Conservation (phyloP, 2,113 vertebrate genomes). For the Hypanus sabinus region DNA sequence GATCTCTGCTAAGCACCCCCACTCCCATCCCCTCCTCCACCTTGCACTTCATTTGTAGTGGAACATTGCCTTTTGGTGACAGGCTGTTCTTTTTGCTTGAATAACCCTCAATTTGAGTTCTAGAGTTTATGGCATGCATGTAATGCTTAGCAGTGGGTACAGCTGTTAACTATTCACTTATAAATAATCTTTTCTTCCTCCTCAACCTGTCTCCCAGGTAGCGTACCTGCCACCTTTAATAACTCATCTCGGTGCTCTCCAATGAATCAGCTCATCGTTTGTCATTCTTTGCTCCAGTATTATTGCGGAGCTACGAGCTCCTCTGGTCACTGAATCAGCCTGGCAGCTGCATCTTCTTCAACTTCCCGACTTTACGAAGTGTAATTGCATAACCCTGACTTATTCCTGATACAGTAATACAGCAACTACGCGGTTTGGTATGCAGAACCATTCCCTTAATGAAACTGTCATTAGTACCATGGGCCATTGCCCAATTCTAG, state of each 20-base stretch:
- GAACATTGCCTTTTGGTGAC: conserved; percentile 65
- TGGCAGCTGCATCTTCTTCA: conserved; percentile 46
- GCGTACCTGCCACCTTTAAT: conserved; percentile 78
- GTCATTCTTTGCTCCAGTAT: conserved; percentile 60
- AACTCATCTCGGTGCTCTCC: conserved; percentile 61
- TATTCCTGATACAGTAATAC: conserved; percentile 26
- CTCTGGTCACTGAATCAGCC: conserved; percentile 51
- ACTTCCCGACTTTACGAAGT: conserved; percentile 39
- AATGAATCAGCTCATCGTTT: conserved; percentile 62
- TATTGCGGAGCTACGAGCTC: conserved; percentile 49
- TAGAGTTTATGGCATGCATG: conserved; percentile 72
- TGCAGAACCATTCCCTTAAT: background rate
- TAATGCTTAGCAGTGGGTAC: conserved; percentile 75
- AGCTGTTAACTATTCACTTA: conserved; percentile 76
- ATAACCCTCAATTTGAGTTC: conserved; percentile 71
- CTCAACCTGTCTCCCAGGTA: conserved; percentile 77
- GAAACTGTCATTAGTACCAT: background rate
- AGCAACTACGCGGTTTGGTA: conserved; percentile 11
- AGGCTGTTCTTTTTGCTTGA: conserved; percentile 74
- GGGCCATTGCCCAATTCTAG: background rate
- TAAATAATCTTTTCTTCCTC: conserved; percentile 70
- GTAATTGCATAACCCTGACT: conserved; percentile 30
- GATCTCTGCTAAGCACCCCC: conserved; percentile 38
- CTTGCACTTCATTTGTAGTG: conserved; percentile 61
- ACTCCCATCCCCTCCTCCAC: conserved; percentile 52